Evolutionary conservation across 2,113 vertebrate genomes (phyloP).

Genomic region (Tetrax tetrax): DNA sequence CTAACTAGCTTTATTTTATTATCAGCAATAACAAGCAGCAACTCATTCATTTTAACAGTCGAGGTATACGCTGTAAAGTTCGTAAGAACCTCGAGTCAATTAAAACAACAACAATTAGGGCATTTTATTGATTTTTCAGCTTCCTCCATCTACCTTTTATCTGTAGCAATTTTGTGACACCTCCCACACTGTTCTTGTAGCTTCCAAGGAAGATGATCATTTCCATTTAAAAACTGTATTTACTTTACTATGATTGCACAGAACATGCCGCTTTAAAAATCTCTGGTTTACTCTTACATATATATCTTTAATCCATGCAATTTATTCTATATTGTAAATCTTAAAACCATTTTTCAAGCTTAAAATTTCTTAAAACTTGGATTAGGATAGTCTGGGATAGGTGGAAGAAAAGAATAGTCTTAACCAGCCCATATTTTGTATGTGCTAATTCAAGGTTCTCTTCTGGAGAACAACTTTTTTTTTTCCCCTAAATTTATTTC

Average conservation of each 20-base stretch:
- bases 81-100: conserved; percentile 38
- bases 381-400: background rate
- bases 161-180: conserved; percentile 2
- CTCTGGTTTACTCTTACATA: conserved; percentile 33
- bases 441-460: conserved; percentile 62
- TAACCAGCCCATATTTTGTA: conserved; percentile 29
- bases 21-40: background rate
- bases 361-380: conserved; percentile 55
- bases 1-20: background rate
- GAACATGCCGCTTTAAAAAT: conserved; percentile 44
- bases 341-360: conserved; percentile 61
- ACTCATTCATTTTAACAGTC: background rate
- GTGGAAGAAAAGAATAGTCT: background rate
- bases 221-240: conserved; percentile 7
- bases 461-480: conserved; percentile 66
- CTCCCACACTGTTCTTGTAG: background rate
- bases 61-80: background rate
- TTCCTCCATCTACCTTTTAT: conserved; percentile 4
- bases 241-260: conserved; percentile 10
- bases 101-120: conserved; percentile 37
- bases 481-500: conserved; percentile 76
- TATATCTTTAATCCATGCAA: conserved; percentile 10
- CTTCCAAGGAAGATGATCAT: background rate
- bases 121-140: conserved; percentile 39
- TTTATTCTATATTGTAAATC: conserved; percentile 21